phyloP scores from a whole-genome alignment of 1,140 invertebrate species.

The Ephestia elutella region DNA sequence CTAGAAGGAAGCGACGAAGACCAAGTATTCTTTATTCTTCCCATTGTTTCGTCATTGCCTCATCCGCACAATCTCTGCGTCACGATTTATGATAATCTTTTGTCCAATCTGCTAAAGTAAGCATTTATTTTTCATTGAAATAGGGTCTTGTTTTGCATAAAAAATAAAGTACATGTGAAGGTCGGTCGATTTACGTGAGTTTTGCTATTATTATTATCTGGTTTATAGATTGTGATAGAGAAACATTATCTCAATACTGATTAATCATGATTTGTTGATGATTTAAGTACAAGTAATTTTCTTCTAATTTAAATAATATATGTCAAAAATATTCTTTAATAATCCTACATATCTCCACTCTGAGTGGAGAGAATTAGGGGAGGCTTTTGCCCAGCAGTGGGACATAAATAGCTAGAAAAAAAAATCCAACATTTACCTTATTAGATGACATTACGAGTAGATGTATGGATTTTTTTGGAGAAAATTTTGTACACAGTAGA shows the following conservation, averaged over 20 bases:
- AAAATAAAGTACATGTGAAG: conserved; percentile 2
- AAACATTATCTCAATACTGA: background rate
- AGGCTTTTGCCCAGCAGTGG: no score
- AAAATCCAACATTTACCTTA: no score
- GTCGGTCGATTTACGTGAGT: conserved; percentile 2
- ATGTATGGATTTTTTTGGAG: no score
- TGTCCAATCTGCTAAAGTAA: background rate
- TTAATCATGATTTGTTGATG: no score
- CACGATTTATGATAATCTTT: background rate
- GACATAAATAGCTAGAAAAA: no score
- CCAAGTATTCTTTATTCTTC: background rate
- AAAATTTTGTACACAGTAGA: no score
- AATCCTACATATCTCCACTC: no score
- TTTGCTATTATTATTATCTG: background rate
- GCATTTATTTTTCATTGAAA: background rate
- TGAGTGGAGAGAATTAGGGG: no score
- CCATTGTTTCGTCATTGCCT: background rate
- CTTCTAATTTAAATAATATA: no score
- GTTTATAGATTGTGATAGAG: background rate
- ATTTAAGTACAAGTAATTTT: no score
- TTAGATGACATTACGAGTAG: no score
- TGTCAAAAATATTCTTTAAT: no score
- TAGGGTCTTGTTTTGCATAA: background rate
- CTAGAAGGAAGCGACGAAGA: background rate
- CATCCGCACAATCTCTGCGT: background rate